Conservation (phyloP, 2,113 vertebrate genomes). For the Sinocyclocheilus grahami region DNA sequence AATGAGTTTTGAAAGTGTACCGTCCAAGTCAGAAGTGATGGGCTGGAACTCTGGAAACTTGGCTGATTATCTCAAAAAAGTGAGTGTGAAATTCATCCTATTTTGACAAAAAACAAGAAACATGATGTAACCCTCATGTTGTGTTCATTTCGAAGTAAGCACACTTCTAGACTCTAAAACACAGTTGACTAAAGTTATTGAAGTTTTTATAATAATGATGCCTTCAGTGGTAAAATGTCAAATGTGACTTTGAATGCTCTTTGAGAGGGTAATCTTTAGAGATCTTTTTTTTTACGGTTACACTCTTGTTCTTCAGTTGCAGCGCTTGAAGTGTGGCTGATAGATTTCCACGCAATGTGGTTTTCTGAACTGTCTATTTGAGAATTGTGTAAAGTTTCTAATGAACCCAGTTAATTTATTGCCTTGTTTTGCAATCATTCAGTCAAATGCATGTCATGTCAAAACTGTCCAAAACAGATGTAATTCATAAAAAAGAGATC, state of each 20-base stretch:
- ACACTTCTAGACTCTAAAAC: background rate
- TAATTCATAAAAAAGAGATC: background rate
- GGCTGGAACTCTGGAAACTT: conserved; percentile 79
- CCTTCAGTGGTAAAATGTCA: background rate
- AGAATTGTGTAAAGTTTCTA: background rate
- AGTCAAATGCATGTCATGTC: background rate
- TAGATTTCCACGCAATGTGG: background rate
- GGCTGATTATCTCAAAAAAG: conserved; percentile 77
- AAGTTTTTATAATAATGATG: background rate
- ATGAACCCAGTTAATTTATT: background rate
- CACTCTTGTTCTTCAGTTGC: background rate
- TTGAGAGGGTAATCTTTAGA: background rate
- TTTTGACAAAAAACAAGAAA: background rate
- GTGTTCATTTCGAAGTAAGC: background rate
- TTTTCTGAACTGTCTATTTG: background rate
- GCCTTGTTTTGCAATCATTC: background rate
- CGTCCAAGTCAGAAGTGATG: conserved; percentile 80
- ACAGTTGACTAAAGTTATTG: background rate
- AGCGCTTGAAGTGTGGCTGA: background rate
- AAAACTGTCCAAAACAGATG: background rate
- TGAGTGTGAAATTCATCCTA: conserved; percentile 50
- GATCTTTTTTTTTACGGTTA: background rate
- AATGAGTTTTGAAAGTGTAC: conserved; percentile 81
- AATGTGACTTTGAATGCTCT: background rate
- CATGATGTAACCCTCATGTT: background rate